Percentiles rank a stretch among this genome's conserved stretches.
phyloP scores from a whole-genome alignment of 2,113 vertebrate genomes.

The Scophthalmus maximus region DNA sequence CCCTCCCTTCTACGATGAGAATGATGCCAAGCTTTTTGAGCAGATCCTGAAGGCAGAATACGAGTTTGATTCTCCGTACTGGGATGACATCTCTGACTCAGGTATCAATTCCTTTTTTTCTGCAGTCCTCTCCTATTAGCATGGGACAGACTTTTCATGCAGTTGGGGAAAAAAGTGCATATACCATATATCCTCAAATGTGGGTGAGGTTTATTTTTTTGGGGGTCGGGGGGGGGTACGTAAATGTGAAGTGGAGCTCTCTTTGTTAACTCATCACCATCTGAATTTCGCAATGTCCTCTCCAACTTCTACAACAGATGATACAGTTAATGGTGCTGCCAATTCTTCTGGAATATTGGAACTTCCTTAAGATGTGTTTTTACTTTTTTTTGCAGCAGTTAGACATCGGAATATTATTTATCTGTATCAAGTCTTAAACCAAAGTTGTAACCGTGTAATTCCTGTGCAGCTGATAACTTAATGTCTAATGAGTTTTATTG shows the following conservation, averaged over 20 bases:
- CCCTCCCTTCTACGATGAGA: constrained; percentile 97
- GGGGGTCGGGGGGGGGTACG: too few relatives aligned
- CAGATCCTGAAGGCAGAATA: constrained; percentile 97
- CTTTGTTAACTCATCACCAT: too few relatives aligned
- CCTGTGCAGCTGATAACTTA: background rate
- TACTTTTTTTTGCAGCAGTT: constrained; percentile 3
- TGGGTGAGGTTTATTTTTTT: too few relatives aligned
- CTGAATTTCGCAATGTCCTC: too few relatives aligned
- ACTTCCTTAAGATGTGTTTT: constrained; percentile 1
- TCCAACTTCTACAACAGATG: constrained; percentile 16
- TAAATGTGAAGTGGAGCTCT: too few relatives aligned
- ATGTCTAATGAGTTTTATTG: background rate
- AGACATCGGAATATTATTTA: background rate
- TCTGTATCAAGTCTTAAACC: background rate
- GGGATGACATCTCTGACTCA: constrained; percentile 98
- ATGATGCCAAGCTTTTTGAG: constrained; percentile 96
- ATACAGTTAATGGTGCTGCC: background rate
- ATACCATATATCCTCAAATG: too few relatives aligned
- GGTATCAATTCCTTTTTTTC: constrained; percentile 74
- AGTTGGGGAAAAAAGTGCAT: too few relatives aligned
- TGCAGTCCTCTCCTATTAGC: background rate
- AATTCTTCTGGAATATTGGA: background rate
- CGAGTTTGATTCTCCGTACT: constrained; percentile 98
- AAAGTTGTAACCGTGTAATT: background rate
- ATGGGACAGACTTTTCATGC: too few relatives aligned